Base-by-base conservation (phyloP, 2,113 vertebrate genomes). In the Formicarius rufipectus region DNA sequence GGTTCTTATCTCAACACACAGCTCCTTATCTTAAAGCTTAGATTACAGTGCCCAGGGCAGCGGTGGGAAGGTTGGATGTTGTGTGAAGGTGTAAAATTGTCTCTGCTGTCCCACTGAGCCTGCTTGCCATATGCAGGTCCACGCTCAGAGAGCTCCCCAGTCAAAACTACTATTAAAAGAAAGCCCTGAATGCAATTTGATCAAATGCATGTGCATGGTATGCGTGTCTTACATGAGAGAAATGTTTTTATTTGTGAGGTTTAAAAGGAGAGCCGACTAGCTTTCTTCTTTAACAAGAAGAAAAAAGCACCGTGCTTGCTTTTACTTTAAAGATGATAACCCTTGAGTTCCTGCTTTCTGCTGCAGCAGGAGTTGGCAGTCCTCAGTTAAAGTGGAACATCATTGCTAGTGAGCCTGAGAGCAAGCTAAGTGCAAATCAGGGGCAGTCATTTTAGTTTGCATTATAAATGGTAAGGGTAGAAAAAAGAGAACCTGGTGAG, bases 11-110 rank as follows among this genome's bases (percentile, higher is more conserved):
- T 86, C 80, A 64, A 45, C 52, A 58, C 79, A 62, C 80, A 92
- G 80, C 59, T 96, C 90, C 76, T 94, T 96, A 96, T 97, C 93
- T 92, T 74, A 77, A 91, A 90, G 73, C 73, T 94, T 94, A 87
- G 72, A 87, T 90, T 92, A 82, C 78, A 68, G 76, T 35, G 44
- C 83, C 78, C 64, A 40, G 84, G 73, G 73, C 81, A 81, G 76
- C 2, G 1, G 60, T 92, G 84, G 90, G 86, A 92, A 86, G 95
- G 87, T 60, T 74, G 83, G 76, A 33, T 93, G 60, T 42, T 78
- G 52, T 77, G 52, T 89, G 92, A 84, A 89, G 69, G 73, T 86
- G 24, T 75, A 92, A 95, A 96, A 94, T 89, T 81, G 64, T 52
- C 68, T 90, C 31, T 86, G 60, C 88, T 90, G 66, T 88, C 83